Conservation (phyloP, 2,113 vertebrate genomes). For the Piprites chloris region DNA sequence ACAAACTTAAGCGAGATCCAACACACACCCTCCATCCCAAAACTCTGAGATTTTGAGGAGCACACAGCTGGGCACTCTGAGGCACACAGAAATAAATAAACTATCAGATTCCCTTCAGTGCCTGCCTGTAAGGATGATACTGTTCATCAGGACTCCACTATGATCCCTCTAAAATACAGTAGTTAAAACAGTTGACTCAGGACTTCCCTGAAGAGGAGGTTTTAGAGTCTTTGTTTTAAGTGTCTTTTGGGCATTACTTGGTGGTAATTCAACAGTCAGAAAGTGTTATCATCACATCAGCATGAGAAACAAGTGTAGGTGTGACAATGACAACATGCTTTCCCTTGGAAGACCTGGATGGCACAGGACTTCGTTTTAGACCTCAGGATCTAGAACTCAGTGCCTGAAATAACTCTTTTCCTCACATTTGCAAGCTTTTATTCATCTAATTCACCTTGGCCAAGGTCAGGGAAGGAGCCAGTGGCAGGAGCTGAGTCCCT, state of each 20-base stretch:
- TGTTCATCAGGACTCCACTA: not conserved
- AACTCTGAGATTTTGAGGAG: not conserved
- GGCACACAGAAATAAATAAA: not conserved
- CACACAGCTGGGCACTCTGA: not conserved
- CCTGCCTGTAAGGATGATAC: not conserved
- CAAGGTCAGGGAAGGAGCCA: not conserved
- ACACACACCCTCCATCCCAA: accelerated
- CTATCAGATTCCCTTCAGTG: not conserved
- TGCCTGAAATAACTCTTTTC: not conserved
- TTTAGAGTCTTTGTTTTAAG: not conserved
- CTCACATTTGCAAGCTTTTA: not conserved
- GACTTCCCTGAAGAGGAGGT: not conserved
- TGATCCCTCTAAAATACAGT: accelerated
- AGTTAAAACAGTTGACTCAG: not conserved
- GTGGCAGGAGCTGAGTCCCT: not conserved
- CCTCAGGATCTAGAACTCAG: not conserved
- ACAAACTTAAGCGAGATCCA: not conserved
- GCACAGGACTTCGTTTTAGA: not conserved
- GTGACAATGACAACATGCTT: not conserved
- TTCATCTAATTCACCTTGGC: not conserved
- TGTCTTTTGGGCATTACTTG: not conserved
- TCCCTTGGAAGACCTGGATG: not conserved
- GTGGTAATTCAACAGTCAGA: not conserved
- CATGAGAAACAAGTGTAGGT: not conserved
- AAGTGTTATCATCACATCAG: not conserved